A percentile compares a stretch with the other conserved stretches of the same genome.
phyloP scores from a whole-genome alignment of 2,797 vertebrate genomes.

The Dryobates pubescens region DNA sequence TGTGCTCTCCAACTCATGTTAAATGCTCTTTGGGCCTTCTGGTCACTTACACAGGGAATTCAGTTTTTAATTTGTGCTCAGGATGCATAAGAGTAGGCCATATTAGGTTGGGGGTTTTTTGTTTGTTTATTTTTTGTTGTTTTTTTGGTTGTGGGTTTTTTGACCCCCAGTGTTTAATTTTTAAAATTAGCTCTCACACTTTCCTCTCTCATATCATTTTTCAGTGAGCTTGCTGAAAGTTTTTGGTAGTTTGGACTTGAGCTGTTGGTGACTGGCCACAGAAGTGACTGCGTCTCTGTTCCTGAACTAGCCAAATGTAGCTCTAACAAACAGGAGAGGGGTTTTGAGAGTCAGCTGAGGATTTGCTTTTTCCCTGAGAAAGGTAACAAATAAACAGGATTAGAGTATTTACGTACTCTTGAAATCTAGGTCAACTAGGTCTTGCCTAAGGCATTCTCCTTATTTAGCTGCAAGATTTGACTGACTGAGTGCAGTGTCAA shows the following conservation, averaged over 20 bases:
- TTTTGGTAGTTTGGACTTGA: background rate
- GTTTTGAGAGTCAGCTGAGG: background rate
- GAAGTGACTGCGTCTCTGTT: background rate
- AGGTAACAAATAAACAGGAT: slow-evolving; percentile 52
- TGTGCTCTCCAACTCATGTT: background rate
- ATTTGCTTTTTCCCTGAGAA: slow-evolving; percentile 25
- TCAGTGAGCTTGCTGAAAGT: background rate
- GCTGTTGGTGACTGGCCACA: background rate
- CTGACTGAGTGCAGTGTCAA: slow-evolving; percentile 34
- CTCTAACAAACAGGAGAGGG: background rate
- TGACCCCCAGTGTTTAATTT: background rate
- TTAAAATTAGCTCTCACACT: background rate
- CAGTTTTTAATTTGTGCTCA: background rate
- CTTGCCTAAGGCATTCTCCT: slow-evolving; percentile 46
- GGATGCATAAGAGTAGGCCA: background rate
- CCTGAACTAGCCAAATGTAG: background rate
- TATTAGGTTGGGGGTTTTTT: too few relatives aligned
- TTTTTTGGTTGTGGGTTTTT: too few relatives aligned
- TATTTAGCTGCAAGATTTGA: slow-evolving; percentile 43
- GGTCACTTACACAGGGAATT: background rate
- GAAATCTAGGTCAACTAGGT: slow-evolving; percentile 51
- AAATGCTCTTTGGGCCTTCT: background rate
- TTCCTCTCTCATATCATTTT: background rate
- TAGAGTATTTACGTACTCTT: slow-evolving; percentile 45
- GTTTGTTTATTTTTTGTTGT: too few relatives aligned